Evolutionary conservation across 2,888 invertebrate genomes (phyloP).

Genomic region (Pollenia angustigena): DNA sequence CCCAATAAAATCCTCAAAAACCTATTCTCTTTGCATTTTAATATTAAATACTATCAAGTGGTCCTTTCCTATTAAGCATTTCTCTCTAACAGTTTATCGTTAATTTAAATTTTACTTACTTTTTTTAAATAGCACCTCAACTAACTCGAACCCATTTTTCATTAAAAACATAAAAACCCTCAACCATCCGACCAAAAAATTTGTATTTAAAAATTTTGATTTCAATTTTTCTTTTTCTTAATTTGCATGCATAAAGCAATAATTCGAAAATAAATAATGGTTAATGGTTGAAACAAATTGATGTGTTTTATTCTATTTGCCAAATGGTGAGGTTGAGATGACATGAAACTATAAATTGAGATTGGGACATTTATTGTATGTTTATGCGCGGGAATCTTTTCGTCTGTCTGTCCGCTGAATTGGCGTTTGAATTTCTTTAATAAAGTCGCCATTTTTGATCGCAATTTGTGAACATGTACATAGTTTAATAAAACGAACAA

Average conservation of each 20-base stretch:
- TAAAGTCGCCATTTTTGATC: too few relatives aligned
- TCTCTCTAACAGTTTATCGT: constrained; percentile 48
- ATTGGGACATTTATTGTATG: too few relatives aligned
- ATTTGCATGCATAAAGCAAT: constrained; percentile 33
- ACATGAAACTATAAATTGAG: neutral
- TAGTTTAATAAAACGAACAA: too few relatives aligned
- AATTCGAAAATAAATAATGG: constrained; percentile 66
- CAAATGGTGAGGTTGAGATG: neutral
- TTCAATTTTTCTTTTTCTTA: constrained; percentile 4
- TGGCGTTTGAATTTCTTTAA: too few relatives aligned
- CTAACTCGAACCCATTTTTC: constrained; percentile 51
- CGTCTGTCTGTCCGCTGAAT: too few relatives aligned
- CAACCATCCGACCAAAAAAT: constrained; percentile 54
- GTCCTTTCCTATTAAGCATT: constrained; percentile 59
- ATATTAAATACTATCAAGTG: constrained; percentile 39
- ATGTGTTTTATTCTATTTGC: constrained; percentile 23
- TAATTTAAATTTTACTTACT: constrained; percentile 41
- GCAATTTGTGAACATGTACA: too few relatives aligned
- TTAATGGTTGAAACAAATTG: constrained; percentile 70
- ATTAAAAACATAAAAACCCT: constrained; percentile 53
- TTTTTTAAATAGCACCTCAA: constrained; percentile 34
- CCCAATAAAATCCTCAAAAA: constrained; percentile 54
- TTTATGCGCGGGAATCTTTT: too few relatives aligned
- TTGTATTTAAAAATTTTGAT: neutral
- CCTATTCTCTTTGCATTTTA: constrained; percentile 46